Conservation (phyloP, 2,113 vertebrate species). For the Mystacornis crossleyi region DNA sequence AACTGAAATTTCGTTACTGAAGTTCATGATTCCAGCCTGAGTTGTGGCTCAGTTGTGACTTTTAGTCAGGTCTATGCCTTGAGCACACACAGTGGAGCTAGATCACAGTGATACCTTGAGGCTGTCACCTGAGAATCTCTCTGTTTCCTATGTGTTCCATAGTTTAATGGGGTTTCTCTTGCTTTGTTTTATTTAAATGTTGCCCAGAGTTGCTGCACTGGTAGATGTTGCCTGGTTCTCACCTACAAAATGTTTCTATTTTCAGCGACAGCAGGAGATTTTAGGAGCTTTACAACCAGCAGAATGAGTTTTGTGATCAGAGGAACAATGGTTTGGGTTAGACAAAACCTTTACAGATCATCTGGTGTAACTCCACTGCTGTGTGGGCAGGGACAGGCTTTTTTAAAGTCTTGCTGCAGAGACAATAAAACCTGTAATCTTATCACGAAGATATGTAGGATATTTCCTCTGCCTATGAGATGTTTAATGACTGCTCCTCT, state of each 20-base stretch:
- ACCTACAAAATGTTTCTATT: background rate
- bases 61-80: background rate
- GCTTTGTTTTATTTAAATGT: background rate
- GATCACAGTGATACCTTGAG: background rate
- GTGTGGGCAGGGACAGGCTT: background rate
- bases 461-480: background rate
- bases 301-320: background rate
- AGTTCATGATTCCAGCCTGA: background rate
- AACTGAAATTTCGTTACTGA: background rate
- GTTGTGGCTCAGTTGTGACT: background rate
- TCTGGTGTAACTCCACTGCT: background rate
- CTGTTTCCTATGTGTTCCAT: rapidly evolving
- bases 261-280: background rate
- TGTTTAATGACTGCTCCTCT: background rate
- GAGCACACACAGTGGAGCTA: background rate
- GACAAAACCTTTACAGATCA: background rate
- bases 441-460: background rate
- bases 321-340: background rate
- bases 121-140: background rate
- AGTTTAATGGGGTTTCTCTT: background rate
- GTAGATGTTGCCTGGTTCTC: background rate
- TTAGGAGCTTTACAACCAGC: background rate
- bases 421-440: background rate
- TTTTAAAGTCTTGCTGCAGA: background rate
- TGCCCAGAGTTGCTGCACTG: background rate